Percentiles rank a stretch among this genome's conserved stretches.
Conservation (phyloP, 2,888 invertebrate species). For the Macropis europaea region DNA sequence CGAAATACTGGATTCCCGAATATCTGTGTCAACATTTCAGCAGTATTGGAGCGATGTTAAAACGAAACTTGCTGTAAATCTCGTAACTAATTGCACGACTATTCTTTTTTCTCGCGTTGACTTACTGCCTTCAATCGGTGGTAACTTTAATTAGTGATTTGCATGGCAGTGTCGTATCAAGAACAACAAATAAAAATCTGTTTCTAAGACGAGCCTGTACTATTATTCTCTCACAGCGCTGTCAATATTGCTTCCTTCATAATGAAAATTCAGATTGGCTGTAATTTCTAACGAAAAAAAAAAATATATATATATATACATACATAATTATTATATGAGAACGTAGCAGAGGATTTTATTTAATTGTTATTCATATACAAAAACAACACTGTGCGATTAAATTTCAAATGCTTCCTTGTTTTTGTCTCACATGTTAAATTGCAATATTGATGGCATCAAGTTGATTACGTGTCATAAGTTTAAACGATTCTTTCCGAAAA, state of each 20-base stretch:
- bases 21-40: not conserved
- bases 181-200: slow-evolving; percentile 26
- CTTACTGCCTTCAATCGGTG: slow-evolving; percentile 14
- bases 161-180: slow-evolving; percentile 8
- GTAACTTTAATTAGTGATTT: slow-evolving; percentile 7
- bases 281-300: not conserved
- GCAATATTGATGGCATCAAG: too few species aligned
- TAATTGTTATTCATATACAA: not conserved
- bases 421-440: not conserved
- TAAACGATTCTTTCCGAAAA: not conserved
- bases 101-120: slow-evolving; percentile 18
- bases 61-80: slow-evolving; percentile 10
- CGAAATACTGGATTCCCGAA: not conserved
- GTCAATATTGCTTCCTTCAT: slow-evolving; percentile 4
- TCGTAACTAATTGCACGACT: slow-evolving; percentile 21
- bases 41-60: slow-evolving; percentile 23
- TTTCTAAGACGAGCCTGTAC: slow-evolving; percentile 12
- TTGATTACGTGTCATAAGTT: slow-evolving; percentile 3
- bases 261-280: slow-evolving; percentile 1
- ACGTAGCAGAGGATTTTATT: not conserved
- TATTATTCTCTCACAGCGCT: slow-evolving; percentile 6
- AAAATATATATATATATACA: not conserved
- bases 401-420: not conserved
- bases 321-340: not conserved
- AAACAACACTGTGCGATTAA: not conserved